A percentile compares a stretch with the other conserved stretches of the same genome.
These are phyloP conservation scores for Nibea albiflora DNA, from an alignment of 2,113 vertebrate genomes.

Conservation along the genomic window DNA sequence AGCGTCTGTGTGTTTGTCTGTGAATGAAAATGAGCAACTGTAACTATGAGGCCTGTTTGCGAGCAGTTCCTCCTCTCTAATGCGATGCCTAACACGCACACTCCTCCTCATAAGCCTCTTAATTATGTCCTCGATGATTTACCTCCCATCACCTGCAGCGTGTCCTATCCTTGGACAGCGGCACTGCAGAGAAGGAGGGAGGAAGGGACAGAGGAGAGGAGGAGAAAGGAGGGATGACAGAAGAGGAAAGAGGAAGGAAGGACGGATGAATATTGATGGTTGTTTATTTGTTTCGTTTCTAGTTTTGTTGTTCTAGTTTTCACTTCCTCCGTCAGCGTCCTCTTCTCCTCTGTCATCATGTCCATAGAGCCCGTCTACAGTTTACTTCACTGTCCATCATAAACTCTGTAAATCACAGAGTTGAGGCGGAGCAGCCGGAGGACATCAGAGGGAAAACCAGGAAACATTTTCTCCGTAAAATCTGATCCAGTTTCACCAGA, in stretches of 20 bases:
- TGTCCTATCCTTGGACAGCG: conserved; percentile 81
- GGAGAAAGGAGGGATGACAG: conserved; percentile 23
- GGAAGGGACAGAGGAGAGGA: conserved; percentile 38
- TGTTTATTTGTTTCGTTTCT: neutral
- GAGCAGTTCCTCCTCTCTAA: conserved; percentile 57
- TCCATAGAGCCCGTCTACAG: too few relatives aligned
- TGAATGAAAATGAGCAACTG: conserved; percentile 76
- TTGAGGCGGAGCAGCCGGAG: too few relatives aligned
- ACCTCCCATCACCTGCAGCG: conserved; percentile 79
- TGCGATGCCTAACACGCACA: conserved; percentile 59
- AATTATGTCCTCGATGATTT: conserved; percentile 88
- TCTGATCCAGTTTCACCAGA: too few relatives aligned
- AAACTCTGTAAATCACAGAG: too few relatives aligned
- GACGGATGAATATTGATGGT: neutral
- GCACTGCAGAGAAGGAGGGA: conserved; percentile 26
- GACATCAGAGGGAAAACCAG: too few relatives aligned
- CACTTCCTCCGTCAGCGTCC: too few relatives aligned
- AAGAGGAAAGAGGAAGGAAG: neutral
- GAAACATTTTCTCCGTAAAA: too few relatives aligned
- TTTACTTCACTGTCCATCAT: too few relatives aligned
- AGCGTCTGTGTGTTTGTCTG: conserved; percentile 67
- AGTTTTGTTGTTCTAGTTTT: neutral
- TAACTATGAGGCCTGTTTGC: conserved; percentile 71
- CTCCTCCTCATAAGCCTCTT: conserved; percentile 82
- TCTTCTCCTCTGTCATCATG: too few relatives aligned